Conservation (phyloP, 2,888 invertebrate genomes). For the Eristalis intricaria region DNA sequence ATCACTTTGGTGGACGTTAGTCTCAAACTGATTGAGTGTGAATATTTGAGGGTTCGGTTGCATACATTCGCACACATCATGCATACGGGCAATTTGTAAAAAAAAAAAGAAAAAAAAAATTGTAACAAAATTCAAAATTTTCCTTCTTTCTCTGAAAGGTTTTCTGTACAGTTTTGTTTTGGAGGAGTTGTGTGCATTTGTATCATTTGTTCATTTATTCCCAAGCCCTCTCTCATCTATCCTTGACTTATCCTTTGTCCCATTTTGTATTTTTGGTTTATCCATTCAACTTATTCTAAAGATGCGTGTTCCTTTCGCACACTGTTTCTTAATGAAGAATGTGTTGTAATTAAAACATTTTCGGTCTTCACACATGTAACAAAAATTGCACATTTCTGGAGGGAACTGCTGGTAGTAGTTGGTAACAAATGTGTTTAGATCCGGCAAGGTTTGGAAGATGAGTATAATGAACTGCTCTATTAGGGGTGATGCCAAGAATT, state of each 20-base stretch:
- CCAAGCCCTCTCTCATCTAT: constrained; percentile 11
- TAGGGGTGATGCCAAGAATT: no score
- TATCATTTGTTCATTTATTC: constrained; percentile 44
- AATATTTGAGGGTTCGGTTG: constrained; percentile 42
- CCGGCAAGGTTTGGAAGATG: background rate
- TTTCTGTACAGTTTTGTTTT: constrained; percentile 32
- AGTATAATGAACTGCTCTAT: background rate
- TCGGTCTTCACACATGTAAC: constrained; percentile 34
- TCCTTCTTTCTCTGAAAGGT: background rate
- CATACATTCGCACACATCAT: constrained; percentile 62
- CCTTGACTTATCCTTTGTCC: background rate
- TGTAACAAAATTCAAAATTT: constrained; percentile 46
- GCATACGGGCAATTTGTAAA: constrained; percentile 43
- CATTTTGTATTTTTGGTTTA: background rate
- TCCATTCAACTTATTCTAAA: background rate
- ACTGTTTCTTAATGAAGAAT: constrained; percentile 47
- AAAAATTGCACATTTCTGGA: constrained; percentile 39
- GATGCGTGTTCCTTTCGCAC: background rate
- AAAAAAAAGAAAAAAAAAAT: background rate
- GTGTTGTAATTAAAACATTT: constrained; percentile 42
- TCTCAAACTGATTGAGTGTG: constrained; percentile 42
- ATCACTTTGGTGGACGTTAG: constrained; percentile 56
- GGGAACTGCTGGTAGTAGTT: constrained; percentile 8
- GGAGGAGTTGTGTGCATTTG: constrained; percentile 68
- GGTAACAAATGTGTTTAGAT: constrained; percentile 8